Conservation (phyloP, 2,888 invertebrate species). For the Drosophila barbarae region DNA sequence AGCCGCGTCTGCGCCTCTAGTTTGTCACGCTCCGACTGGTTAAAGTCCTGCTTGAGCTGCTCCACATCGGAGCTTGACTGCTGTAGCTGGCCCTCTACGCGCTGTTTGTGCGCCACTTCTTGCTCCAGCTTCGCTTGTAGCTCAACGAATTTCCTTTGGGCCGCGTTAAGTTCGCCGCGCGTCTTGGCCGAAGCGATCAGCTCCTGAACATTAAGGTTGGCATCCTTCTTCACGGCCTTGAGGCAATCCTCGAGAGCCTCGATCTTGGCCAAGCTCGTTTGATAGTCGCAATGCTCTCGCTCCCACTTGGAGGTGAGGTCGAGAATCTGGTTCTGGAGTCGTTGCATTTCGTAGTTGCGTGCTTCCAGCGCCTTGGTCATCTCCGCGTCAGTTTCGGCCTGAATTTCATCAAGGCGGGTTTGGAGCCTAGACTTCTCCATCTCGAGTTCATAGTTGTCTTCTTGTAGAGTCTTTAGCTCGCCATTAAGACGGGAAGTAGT, state of each 20-base stretch:
- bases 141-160: conserved; percentile 81
- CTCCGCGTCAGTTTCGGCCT: conserved; percentile 78
- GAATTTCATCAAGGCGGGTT: conserved; percentile 75
- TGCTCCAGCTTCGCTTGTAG: conserved; percentile 80
- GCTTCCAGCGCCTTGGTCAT: conserved; percentile 73
- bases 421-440: conserved; percentile 78
- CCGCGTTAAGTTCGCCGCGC: conserved; percentile 82
- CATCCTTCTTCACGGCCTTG: conserved; percentile 79
- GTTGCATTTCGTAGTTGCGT: conserved; percentile 77
- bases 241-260: conserved; percentile 81
- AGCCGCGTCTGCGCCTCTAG: conserved; percentile 90
- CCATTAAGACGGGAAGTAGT: conserved; percentile 81
- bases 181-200: conserved; percentile 82
- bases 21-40: conserved; percentile 85
- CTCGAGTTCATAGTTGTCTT: conserved; percentile 81
- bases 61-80: conserved; percentile 81
- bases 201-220: conserved; percentile 80
- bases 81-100: conserved; percentile 79
- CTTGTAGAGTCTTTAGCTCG: conserved; percentile 82
- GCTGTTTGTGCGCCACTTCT: conserved; percentile 79
- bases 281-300: conserved; percentile 73
- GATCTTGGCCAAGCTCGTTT: conserved; percentile 77
- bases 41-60: conserved; percentile 82
- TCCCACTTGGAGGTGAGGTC: conserved; percentile 71
- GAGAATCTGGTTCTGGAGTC: conserved; percentile 75